Evolutionary conservation across 1,140 invertebrate species (phyloP).

Genomic region (Lithobius niger): DNA sequence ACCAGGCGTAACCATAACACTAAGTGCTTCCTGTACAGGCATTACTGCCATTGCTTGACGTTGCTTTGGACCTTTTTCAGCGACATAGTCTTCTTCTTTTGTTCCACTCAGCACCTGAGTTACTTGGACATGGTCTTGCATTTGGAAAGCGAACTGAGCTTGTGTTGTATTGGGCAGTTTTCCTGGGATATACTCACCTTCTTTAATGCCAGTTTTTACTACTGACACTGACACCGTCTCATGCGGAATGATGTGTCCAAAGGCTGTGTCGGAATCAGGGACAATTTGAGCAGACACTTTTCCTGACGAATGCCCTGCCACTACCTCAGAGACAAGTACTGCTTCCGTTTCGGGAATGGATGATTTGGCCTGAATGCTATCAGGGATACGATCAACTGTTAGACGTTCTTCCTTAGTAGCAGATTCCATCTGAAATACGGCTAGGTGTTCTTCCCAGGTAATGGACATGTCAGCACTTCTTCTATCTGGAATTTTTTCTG

Average conservation of each 20-base stretch:
- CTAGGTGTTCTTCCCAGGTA: neutral
- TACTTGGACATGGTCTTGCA: conserved; percentile 14
- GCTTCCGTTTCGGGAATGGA: conserved; percentile 6
- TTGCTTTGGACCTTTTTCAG: conserved; percentile 33
- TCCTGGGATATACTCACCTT: conserved; percentile 33
- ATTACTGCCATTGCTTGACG: conserved; percentile 21
- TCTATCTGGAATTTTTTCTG: conserved; percentile 4
- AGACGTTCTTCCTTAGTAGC: neutral
- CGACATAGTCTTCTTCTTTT: conserved; percentile 9
- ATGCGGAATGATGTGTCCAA: conserved; percentile 31
- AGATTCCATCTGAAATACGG: neutral
- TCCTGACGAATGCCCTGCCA: conserved; percentile 14
- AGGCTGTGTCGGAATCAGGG: neutral
- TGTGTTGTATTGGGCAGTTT: conserved; percentile 13
- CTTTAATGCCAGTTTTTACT: conserved; percentile 40
- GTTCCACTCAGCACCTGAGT: conserved; percentile 13
- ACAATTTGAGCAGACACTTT: conserved; percentile 11
- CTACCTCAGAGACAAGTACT: conserved; percentile 17
- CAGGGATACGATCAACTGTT: neutral
- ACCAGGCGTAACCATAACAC: conserved; percentile 14
- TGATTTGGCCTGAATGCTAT: conserved; percentile 1
- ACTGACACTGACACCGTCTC: conserved; percentile 38
- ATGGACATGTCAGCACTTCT: conserved; percentile 7
- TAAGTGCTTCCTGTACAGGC: conserved; percentile 15
- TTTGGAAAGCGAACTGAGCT: conserved; percentile 9